Evolutionary conservation across 2,888 invertebrate species (phyloP).

Genomic region (Deilephila elpenor): DNA sequence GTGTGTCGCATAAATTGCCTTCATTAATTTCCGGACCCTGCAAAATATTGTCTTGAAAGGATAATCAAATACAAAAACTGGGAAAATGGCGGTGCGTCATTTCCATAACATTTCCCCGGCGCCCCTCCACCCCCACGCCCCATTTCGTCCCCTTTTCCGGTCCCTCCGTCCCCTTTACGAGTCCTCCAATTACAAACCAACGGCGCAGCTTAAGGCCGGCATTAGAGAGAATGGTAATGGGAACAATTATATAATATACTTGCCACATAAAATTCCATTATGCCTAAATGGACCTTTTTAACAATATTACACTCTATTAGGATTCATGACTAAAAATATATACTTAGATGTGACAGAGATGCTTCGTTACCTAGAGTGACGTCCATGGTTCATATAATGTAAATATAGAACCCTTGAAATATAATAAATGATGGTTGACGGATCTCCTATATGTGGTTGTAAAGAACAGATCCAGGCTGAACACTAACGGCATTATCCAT

Average conservation of each 20-base stretch:
- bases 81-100: conserved; percentile 83
- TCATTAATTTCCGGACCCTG: conserved; percentile 83
- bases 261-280: conserved; percentile 22
- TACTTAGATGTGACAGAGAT: too few relatives aligned
- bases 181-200: conserved; percentile 80
- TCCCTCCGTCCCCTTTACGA: conserved; percentile 78
- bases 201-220: conserved; percentile 79
- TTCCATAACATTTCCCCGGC: conserved; percentile 78
- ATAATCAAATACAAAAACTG: conserved; percentile 85
- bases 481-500: too few relatives aligned
- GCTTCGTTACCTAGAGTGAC: too few relatives aligned
- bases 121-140: conserved; percentile 52
- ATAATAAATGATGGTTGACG: too few relatives aligned
- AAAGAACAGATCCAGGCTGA: too few relatives aligned
- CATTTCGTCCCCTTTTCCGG: conserved; percentile 75
- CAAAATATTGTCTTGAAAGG: conserved; percentile 85
- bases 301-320: not conserved
- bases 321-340: too few relatives aligned
- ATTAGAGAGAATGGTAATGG: conserved; percentile 68
- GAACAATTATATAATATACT: conserved; percentile 52
- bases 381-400: too few relatives aligned
- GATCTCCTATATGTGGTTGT: too few relatives aligned
- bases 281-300: conserved; percentile 8
- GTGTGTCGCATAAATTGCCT: conserved; percentile 84
- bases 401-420: too few relatives aligned